Base-by-base conservation (phyloP, 2,797 vertebrate species). In the Tauraco hartlaubi region DNA sequence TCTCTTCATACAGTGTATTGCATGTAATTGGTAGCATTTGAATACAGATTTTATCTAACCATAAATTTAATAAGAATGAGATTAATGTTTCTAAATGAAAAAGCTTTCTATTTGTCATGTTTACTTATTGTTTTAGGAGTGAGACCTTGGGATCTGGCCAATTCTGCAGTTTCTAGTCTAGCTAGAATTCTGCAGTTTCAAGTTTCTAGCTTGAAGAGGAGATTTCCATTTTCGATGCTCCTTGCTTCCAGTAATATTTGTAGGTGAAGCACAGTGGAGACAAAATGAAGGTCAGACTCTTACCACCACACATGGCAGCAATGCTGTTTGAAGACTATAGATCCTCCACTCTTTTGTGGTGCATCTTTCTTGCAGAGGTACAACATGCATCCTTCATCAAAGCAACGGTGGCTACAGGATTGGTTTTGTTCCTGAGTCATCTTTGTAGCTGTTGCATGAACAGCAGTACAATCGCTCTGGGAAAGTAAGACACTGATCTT, bases 61-160 rank as follows among this genome's bases (percentile, higher is more conserved):
- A 86, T 78, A 88, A 92, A 96, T 92, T 90, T 90, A 71, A 26
- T 62, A 73, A 83, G 41, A 83, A 94, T 81, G 39, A 73, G 59
- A 88, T 63, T 76, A 94, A 90, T 88, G 83, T 82, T 92, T 71
- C 52, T 86, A 92, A 92, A 94, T 94, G 55, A 86, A 94, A 94
- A 95, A 85, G 21, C 43, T 92, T 93, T 82, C 37, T 44, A 46
- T 86, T 95, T 79, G 61, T 90, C 72, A 71, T 33, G 26, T 63
- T 73, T 76, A 11, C 59, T 79, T 88, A 82, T 76, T 96, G 41
- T 92, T 94, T 93, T 37, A 94, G 84, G 67, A 92, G 17, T 63
- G 56, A 52, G 66, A 88, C 51, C 56, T 77, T 91, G 89, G 64
- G 29, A 67, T 78, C 44, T 84, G 12, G 71, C 88, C 93, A 96